These are phyloP conservation scores for Drusus annulatus DNA, from an alignment of 1,140 invertebrate genomes.

Conservation along the genomic window DNA sequence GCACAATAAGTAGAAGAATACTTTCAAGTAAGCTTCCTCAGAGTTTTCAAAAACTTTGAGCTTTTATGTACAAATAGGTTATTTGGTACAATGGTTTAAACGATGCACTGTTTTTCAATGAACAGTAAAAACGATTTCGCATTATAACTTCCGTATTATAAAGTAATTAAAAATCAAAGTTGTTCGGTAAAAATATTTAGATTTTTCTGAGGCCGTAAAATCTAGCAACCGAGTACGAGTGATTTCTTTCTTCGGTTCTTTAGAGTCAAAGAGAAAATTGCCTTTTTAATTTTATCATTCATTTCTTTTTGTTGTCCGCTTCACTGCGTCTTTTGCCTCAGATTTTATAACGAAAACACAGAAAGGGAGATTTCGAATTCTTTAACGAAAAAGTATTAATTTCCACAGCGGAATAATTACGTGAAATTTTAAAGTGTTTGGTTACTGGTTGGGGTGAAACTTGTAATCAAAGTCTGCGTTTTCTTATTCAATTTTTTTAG, in stretches of 20 bases:
- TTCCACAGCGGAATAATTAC: neutral
- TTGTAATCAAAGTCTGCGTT: no score
- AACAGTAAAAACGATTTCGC: no score
- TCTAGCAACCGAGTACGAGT: constrained; percentile 13
- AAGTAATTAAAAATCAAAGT: neutral
- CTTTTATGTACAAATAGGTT: no score
- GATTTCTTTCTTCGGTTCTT: neutral
- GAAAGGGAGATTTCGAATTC: neutral
- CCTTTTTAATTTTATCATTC: constrained; percentile 30
- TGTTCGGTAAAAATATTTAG: constrained; percentile 14
- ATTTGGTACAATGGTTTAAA: no score
- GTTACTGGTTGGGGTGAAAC: no score
- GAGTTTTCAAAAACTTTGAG: no score
- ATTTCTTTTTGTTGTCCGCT: constrained; percentile 23
- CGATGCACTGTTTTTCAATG: no score
- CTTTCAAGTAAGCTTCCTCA: no score
- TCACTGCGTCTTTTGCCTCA: neutral
- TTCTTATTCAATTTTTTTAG: no score
- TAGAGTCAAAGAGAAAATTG: constrained; percentile 13
- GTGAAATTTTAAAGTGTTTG: no score
- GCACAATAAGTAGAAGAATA: no score
- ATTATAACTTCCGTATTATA: neutral
- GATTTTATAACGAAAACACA: neutral
- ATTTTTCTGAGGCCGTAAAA: constrained; percentile 12
- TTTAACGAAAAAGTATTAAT: neutral